Base-by-base conservation (phyloP, 2,888 invertebrate genomes). In the Callosobruchus maculatus region DNA sequence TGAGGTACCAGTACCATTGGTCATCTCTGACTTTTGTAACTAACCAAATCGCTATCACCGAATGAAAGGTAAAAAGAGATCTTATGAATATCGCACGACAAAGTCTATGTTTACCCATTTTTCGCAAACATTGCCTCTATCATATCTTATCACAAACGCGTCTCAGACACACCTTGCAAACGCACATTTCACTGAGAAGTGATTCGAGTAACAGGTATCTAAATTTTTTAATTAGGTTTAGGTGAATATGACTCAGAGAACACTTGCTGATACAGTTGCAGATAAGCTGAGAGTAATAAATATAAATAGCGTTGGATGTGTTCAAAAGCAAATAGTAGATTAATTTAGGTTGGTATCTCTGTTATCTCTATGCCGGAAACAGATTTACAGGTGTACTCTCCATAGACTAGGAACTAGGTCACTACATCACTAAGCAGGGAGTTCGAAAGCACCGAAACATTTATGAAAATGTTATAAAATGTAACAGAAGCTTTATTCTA, bases 1-100 rank as follows among this genome's bases (percentile, higher is more conserved):
- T 71, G 68, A 79, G 71, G 22, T 78, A 79, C 79, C 79, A 79
- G 67, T 72, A 79, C 79, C 77, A 77, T 21, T 71, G 74, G 26
- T 78, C 78, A 74, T 75, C 69, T 74, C 75, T 79, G 71, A 77
- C 73, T 31, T 74, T 73, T n/a, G 72, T 74, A 66, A 79, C 71
- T 70, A 74, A 74, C 73, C 74, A 74, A 7, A 78, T 74, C 0
- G 75, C 73, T 22, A 76, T 66, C 0, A 77, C 21, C 1, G 79
- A 74, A 71, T 79, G 79, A 0, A 76, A 70, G 13, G 77, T 69
- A 71, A 78, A 79, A 22, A 79, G 22, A 22, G 73, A 9, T 20
- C 79, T 73, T 68, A 79, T 78, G 22, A 75, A 71, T 49, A 79
- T 74, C 9, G 79, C 79, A 26, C 79, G 77, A 67, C 75, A 76